Evolutionary conservation across 2,113 vertebrate species (phyloP).

Genomic region (Phasianus colchicus): DNA sequence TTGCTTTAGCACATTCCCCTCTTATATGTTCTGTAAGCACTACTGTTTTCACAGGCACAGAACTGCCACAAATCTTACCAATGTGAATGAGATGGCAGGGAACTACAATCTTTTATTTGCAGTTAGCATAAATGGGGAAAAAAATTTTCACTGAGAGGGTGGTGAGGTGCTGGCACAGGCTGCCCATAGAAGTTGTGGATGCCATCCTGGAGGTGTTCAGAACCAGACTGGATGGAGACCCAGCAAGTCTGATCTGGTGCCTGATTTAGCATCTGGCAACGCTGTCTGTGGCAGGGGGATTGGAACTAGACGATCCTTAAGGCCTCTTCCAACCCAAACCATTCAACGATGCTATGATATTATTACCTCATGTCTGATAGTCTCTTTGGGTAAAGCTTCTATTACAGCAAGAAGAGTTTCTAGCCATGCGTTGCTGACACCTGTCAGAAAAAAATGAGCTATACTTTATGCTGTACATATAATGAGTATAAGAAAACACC

Average conservation of each 20-base stretch:
- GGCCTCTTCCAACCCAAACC: no score
- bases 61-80: not conserved
- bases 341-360: not conserved
- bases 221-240: no score
- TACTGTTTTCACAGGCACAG: not conserved
- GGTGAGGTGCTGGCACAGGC: no score
- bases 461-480: not conserved
- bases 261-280: no score
- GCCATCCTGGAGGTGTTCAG: no score
- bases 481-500: not conserved
- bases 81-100: not conserved
- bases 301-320: no score
- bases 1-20: rapidly evolving
- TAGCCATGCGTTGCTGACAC: constrained; percentile 93
- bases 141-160: no score
- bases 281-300: no score
- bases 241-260: no score
- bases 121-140: not conserved
- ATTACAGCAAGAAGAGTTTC: constrained; percentile 92
- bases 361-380: constrained; percentile 90
- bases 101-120: not conserved
- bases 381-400: constrained; percentile 92
- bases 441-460: constrained; percentile 75
- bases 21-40: not conserved
- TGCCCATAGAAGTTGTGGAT: no score